Evolutionary conservation across 2,888 invertebrate species (phyloP).

Genomic region (Harpalus rufipes): DNA sequence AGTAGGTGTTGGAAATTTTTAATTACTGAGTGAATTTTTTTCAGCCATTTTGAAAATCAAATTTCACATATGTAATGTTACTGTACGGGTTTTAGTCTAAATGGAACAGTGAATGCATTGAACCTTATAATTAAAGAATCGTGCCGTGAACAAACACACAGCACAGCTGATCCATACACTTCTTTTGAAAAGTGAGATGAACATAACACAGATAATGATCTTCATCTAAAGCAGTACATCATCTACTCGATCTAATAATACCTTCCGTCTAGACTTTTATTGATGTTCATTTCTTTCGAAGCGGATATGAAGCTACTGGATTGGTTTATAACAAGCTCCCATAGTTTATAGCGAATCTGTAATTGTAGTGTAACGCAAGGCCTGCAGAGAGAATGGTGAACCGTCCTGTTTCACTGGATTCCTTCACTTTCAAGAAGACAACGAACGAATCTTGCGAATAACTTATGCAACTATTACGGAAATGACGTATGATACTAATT

Average conservation of each 20-base stretch:
- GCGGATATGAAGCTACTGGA: slow-evolving; percentile 29
- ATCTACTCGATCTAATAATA: slow-evolving; percentile 45
- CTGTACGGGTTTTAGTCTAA: not conserved
- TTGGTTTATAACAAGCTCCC: slow-evolving; percentile 11
- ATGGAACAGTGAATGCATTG: not conserved
- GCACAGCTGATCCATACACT: slow-evolving; percentile 2
- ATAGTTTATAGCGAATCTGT: slow-evolving; percentile 25
- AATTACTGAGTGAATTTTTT: not conserved
- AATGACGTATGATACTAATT: slow-evolving; percentile 22
- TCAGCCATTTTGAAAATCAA: not conserved
- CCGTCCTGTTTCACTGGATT: slow-evolving; percentile 11
- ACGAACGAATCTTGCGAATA: slow-evolving; percentile 17
- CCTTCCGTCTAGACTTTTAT: slow-evolving; percentile 52
- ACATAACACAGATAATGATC: slow-evolving; percentile 22
- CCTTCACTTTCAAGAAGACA: slow-evolving; percentile 25
- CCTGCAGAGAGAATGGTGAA: slow-evolving; percentile 11
- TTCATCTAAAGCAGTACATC: slow-evolving; percentile 23
- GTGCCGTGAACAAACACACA: slow-evolving; percentile 26
- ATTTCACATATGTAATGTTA: not conserved
- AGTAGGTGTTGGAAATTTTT: too few relatives aligned
- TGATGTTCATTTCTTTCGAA: slow-evolving; percentile 39
- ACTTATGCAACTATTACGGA: slow-evolving; percentile 24
- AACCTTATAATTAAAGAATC: slow-evolving; percentile 31
- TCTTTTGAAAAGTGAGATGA: slow-evolving; percentile 22
- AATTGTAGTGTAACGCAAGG: not conserved